Evolutionary conservation across 2,113 vertebrate genomes (phyloP).

Genomic region (Loxodonta africana): DNA sequence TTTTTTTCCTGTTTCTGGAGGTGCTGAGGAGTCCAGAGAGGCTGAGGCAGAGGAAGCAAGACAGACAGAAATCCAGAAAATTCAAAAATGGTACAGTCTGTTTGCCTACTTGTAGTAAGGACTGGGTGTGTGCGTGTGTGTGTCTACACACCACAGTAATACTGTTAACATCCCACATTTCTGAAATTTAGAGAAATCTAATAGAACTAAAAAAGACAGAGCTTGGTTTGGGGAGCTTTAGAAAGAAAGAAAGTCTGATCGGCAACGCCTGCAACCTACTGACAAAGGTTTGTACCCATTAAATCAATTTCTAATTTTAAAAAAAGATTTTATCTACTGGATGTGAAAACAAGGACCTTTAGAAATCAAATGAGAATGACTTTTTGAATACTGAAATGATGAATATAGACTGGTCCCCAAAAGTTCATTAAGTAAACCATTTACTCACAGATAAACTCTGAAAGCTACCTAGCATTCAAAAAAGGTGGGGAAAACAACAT

Average conservation of each 20-base stretch:
- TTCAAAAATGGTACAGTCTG: not conserved
- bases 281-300: not conserved
- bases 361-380: not conserved
- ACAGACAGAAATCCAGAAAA: not conserved
- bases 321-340: not conserved
- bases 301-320: not conserved
- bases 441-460: not conserved
- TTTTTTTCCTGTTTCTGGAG: not conserved
- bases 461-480: constrained; percentile 34
- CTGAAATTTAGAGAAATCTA: constrained; percentile 29
- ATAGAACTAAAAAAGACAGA: not conserved
- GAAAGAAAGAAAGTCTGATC: not conserved
- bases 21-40: not conserved
- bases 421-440: constrained; percentile 12
- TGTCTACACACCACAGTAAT: constrained; percentile 6
- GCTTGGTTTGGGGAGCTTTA: not conserved
- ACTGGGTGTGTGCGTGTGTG: not conserved
- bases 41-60: not conserved
- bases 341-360: not conserved
- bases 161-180: not conserved
- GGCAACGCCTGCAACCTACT: not conserved
- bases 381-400: not conserved
- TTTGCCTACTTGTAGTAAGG: constrained; percentile 23
- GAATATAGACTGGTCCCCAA: not conserved
- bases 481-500: not conserved